These are phyloP conservation scores for Metopia argyrocephala DNA, from an alignment of 2,888 invertebrate species.

Conservation along the genomic window DNA sequence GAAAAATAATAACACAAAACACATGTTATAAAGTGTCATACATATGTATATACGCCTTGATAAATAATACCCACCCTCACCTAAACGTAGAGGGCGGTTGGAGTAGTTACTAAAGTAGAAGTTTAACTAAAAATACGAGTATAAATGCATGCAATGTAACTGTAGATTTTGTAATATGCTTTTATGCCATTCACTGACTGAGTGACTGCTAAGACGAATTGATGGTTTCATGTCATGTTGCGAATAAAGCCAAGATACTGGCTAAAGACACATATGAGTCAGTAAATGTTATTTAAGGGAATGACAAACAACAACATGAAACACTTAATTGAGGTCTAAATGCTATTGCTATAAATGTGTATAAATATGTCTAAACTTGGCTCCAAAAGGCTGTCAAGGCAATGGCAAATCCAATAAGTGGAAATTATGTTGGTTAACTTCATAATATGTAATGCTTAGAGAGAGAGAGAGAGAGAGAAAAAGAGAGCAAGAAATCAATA, in stretches of 20 bases:
- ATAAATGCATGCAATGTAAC: slow-evolving; percentile 49
- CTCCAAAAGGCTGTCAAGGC: neutral
- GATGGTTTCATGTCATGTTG: slow-evolving; percentile 67
- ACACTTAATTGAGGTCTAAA: neutral
- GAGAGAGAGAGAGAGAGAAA: neutral
- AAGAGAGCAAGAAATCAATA: neutral
- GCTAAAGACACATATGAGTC: neutral
- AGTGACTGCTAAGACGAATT: slow-evolving; percentile 64
- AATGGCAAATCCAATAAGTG: slow-evolving; percentile 4
- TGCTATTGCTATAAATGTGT: neutral
- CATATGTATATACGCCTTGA: slow-evolving; percentile 34
- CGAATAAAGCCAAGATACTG: slow-evolving; percentile 6
- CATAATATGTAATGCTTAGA: too few relatives aligned
- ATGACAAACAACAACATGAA: slow-evolving; percentile 8
- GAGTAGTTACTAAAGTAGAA: neutral
- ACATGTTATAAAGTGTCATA: slow-evolving; percentile 11
- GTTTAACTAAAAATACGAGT: slow-evolving; percentile 7
- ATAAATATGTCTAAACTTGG: slow-evolving; percentile 22
- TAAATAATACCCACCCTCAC: neutral
- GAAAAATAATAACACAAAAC: neutral
- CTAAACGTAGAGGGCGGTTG: neutral
- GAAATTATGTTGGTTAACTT: slow-evolving; percentile 27
- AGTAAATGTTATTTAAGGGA: slow-evolving; percentile 18
- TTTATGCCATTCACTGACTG: slow-evolving; percentile 39
- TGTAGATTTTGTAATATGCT: slow-evolving; percentile 22